phyloP scores from a whole-genome alignment of 2,888 invertebrate species.

The Dasysyrphus tricinctus region DNA sequence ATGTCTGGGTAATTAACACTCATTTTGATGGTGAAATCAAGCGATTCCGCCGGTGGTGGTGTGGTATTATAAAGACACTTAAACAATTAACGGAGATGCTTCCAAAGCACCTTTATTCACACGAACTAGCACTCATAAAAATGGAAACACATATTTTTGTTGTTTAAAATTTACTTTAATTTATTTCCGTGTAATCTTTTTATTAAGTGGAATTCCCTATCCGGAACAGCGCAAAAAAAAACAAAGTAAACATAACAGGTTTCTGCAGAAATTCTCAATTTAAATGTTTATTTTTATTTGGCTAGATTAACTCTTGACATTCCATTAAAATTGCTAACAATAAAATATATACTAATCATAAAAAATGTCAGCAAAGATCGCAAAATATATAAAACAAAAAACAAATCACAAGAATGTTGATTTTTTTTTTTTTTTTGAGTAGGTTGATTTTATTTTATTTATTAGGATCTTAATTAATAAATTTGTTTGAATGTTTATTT shows the following conservation, averaged over 20 bases:
- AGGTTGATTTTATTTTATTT: constrained; percentile 8
- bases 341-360: constrained; percentile 21
- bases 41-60: too few species aligned
- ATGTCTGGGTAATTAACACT: too few species aligned
- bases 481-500: constrained; percentile 4
- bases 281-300: not conserved
- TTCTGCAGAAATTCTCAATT: constrained; percentile 18
- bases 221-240: not conserved
- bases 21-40: too few species aligned
- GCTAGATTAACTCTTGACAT: constrained; percentile 45
- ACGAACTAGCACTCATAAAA: constrained; percentile 15
- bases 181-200: constrained; percentile 28
- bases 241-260: constrained; percentile 25
- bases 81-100: too few species aligned
- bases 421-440: not conserved
- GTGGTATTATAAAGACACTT: too few species aligned
- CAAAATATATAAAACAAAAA: not conserved
- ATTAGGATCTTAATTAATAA: constrained; percentile 1
- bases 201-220: constrained; percentile 12
- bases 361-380: not conserved
- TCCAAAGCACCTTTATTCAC: too few species aligned
- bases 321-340: constrained; percentile 43
- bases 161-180: constrained; percentile 22
- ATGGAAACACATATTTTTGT: not conserved
- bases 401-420: constrained; percentile 17